Conservation (phyloP, 2,113 vertebrate genomes). For the Taxidea taxus region DNA sequence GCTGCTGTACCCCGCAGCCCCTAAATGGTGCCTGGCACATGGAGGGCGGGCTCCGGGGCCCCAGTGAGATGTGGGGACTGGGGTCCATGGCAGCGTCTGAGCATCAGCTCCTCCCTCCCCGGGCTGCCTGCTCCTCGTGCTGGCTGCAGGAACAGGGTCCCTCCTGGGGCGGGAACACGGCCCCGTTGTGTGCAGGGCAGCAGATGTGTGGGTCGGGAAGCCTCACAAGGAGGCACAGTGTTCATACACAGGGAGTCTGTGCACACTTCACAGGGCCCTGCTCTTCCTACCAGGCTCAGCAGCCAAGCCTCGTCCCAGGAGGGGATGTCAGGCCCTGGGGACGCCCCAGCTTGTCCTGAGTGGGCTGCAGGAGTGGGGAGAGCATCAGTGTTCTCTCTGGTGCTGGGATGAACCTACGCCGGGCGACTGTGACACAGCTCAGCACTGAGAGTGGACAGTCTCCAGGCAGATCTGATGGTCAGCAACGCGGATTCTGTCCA, state of each 20-base stretch:
- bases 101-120: background rate
- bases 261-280: background rate
- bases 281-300: background rate
- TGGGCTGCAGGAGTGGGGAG: background rate
- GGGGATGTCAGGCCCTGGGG: background rate
- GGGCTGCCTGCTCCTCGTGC: background rate
- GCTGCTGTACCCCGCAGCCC: background rate
- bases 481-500: background rate
- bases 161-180: conserved; percentile 21
- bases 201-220: conserved; percentile 42
- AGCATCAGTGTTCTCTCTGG: rapidly evolving
- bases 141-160: background rate
- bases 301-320: background rate
- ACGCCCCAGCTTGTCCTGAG: background rate
- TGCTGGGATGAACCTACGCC: background rate
- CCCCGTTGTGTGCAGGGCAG: conserved; percentile 33
- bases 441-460: too few relatives aligned
- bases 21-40: background rate
- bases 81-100: background rate
- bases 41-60: background rate
- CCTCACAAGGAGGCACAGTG: conserved; percentile 59
- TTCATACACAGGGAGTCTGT: conserved; percentile 54
- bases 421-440: background rate
- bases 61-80: background rate
- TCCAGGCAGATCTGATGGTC: background rate